Percentiles rank a stretch among this genome's conserved stretches.
Evolutionary conservation across 2,797 vertebrate species (phyloP).

Genomic region (Enteromius mattozi): DNA sequence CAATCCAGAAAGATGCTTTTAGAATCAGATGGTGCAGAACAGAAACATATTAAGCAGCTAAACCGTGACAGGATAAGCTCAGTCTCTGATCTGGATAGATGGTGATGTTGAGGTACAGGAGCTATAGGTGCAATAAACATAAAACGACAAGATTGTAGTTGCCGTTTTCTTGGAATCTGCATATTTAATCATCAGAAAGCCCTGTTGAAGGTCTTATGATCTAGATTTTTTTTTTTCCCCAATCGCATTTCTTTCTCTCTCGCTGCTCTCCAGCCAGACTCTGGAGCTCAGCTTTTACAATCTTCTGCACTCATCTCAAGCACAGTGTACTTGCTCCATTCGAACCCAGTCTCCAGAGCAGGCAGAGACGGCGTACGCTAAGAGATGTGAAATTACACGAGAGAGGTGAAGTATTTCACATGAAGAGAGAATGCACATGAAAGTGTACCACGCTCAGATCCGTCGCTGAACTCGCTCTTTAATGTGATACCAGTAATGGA

Average conservation of each 20-base stretch:
- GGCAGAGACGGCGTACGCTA: constrained; percentile 22
- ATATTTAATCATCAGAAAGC: background rate
- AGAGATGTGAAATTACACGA: constrained; percentile 54
- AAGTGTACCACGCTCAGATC: constrained; percentile 57
- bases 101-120: background rate
- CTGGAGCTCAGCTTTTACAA: constrained; percentile 27
- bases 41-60: background rate
- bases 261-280: constrained; percentile 7
- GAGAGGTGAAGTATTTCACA: constrained; percentile 54
- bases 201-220: background rate
- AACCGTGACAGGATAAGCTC: background rate
- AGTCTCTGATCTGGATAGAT: background rate
- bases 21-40: background rate
- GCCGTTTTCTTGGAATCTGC: background rate
- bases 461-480: constrained; percentile 53
- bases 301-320: constrained; percentile 29
- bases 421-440: constrained; percentile 55
- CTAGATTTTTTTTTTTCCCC: background rate
- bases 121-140: background rate
- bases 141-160: background rate
- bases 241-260: background rate
- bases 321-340: constrained; percentile 28
- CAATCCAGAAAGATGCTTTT: background rate
- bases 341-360: constrained; percentile 12
- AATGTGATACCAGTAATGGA: constrained; percentile 67